Conservation (phyloP, 2,797 vertebrate species). For the Chromobotia macracanthus region DNA sequence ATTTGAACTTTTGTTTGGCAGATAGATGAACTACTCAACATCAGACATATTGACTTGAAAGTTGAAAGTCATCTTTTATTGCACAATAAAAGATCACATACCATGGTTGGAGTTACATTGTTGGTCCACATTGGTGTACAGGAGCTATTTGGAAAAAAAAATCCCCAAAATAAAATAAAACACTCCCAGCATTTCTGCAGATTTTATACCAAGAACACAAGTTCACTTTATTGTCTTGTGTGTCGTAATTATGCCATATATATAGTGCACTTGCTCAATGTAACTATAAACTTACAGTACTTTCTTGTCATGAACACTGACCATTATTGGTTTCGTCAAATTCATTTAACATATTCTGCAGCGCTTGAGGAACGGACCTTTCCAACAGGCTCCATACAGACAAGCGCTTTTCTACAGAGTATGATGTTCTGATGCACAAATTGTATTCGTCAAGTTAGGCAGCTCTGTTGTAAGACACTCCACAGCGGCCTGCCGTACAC, state of each 20-base stretch:
- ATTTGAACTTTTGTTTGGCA: not conserved
- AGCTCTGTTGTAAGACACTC: not conserved
- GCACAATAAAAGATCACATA: constrained; percentile 83
- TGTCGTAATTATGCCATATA: constrained; percentile 50
- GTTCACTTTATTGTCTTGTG: constrained; percentile 52
- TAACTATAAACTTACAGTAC: constrained; percentile 56
- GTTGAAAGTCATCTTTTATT: constrained; percentile 83
- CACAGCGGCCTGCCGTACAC: not conserved
- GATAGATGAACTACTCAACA: not conserved
- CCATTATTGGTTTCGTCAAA: constrained; percentile 38
- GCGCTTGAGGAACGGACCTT: constrained; percentile 50
- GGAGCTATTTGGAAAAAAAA: constrained; percentile 64
- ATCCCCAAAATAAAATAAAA: constrained; percentile 62
- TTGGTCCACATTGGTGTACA: constrained; percentile 80
- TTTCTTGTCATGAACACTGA: constrained; percentile 52
- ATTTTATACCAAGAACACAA: constrained; percentile 60
- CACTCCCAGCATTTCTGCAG: constrained; percentile 56
- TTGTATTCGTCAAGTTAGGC: constrained; percentile 14
- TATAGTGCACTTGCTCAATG: constrained; percentile 58
- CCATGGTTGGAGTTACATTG: constrained; percentile 75
- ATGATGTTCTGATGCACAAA: not conserved
- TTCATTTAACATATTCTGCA: constrained; percentile 50
- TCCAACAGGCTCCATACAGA: constrained; percentile 16
- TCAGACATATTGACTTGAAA: constrained; percentile 56
- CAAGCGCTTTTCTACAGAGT: constrained; percentile 4